Evolutionary conservation across 2,113 vertebrate species (phyloP).

Genomic region (Brachirus orientalis): DNA sequence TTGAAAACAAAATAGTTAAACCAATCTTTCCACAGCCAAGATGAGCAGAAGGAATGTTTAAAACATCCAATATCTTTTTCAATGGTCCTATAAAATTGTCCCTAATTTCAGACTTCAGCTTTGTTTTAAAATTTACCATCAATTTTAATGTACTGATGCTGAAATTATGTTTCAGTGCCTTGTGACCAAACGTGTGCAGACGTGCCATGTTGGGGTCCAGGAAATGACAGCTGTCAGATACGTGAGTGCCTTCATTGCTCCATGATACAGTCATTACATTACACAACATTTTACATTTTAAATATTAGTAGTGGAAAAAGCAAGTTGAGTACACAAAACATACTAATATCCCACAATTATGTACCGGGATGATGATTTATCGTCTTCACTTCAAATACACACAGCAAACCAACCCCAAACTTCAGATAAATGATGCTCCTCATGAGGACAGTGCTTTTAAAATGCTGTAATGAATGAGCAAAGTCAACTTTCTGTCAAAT

Average conservation of each 20-base stretch:
- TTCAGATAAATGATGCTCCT: no score
- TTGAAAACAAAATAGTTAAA: no score
- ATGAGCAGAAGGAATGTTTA: no score
- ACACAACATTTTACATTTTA: neutral
- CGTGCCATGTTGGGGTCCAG: slow-evolving; percentile 85
- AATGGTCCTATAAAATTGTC: no score
- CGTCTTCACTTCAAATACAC: neutral
- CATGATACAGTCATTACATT: no score
- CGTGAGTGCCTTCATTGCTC: slow-evolving; percentile 77
- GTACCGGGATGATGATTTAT: neutral
- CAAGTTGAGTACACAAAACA: neutral
- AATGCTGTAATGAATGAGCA: neutral
- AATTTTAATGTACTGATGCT: neutral
- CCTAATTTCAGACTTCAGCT: no score
- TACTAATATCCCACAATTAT: no score
- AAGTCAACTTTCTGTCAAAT: neutral
- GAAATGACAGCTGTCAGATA: slow-evolving; percentile 84
- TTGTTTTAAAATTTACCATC: no score
- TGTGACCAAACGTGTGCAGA: slow-evolving; percentile 78
- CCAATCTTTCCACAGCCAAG: no score
- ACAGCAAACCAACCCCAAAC: neutral
- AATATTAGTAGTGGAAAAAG: neutral
- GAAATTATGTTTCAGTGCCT: slow-evolving; percentile 49
- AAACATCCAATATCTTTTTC: no score
- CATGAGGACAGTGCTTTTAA: no score